phyloP scores from a whole-genome alignment of 2,113 vertebrate genomes.

The Pimephales promelas region DNA sequence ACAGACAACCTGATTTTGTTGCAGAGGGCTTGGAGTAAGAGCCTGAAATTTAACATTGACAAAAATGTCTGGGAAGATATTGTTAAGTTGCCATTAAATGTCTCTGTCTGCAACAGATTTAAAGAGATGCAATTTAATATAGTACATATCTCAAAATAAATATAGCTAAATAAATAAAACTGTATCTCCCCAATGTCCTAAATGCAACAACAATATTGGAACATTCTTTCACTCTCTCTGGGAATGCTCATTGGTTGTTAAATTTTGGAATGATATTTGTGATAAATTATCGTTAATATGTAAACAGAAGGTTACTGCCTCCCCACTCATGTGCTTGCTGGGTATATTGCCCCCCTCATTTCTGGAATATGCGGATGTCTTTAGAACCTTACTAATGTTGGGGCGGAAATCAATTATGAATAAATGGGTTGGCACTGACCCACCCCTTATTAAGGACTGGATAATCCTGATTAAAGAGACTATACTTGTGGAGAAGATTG shows the following conservation, averaged over 20 bases:
- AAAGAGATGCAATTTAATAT: constrained; percentile 28
- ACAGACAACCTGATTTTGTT: no score
- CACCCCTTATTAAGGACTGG: no score
- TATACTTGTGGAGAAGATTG: no score
- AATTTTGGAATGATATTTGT: constrained; percentile 6
- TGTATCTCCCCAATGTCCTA: background rate
- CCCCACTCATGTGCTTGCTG: background rate
- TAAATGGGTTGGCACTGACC: no score
- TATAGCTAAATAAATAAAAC: background rate
- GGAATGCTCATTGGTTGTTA: background rate
- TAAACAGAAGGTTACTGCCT: background rate
- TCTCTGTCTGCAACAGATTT: background rate
- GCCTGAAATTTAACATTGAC: constrained; percentile 9
- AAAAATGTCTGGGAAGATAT: constrained; percentile 1
- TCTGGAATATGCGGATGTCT: no score
- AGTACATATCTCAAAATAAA: background rate
- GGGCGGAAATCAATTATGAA: no score
- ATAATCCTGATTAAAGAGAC: no score
- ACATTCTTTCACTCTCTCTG: constrained; percentile 5
- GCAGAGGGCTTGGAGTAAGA: background rate
- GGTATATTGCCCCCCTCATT: no score
- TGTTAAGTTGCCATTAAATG: background rate
- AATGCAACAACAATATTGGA: background rate
- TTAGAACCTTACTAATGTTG: no score
- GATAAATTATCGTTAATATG: background rate